Conservation (phyloP, 2,888 invertebrate genomes). For the Nysson spinosus region DNA sequence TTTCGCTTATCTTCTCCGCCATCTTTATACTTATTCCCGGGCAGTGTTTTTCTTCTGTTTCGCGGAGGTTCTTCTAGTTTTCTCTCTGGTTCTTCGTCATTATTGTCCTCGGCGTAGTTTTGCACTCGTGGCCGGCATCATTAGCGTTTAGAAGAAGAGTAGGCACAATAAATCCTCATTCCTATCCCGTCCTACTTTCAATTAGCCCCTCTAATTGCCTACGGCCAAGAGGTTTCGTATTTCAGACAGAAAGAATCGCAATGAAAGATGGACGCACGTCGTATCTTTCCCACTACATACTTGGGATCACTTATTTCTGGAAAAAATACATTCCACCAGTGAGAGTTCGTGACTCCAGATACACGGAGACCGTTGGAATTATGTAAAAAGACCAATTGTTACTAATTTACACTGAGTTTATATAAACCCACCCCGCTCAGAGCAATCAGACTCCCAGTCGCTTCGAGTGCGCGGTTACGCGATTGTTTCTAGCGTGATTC, state of each 20-base stretch:
- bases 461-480: neutral
- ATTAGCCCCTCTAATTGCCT: slow-evolving; percentile 62
- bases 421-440: slow-evolving; percentile 26
- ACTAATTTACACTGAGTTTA: slow-evolving; percentile 57
- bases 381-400: slow-evolving; percentile 60
- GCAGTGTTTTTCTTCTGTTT: too few relatives aligned
- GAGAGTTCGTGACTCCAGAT: neutral
- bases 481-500: neutral
- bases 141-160: slow-evolving; percentile 37
- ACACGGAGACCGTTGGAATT: slow-evolving; percentile 29
- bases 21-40: neutral
- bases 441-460: neutral
- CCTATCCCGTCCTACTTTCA: slow-evolving; percentile 58
- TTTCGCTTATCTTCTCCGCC: neutral
- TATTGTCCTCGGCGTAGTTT: slow-evolving; percentile 1
- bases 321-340: too few relatives aligned
- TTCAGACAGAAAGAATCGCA: slow-evolving; percentile 50
- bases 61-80: too few relatives aligned
- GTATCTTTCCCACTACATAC: too few relatives aligned
- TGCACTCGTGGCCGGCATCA: slow-evolving; percentile 20
- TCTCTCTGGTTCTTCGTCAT: slow-evolving; percentile 20
- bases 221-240: slow-evolving; percentile 49
- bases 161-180: slow-evolving; percentile 66
- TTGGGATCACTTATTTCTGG: slow-evolving; percentile 27
- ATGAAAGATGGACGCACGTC: neutral